Evolutionary conservation across 2,113 vertebrate genomes (phyloP).

Genomic region (Saimiri boliviensis): DNA sequence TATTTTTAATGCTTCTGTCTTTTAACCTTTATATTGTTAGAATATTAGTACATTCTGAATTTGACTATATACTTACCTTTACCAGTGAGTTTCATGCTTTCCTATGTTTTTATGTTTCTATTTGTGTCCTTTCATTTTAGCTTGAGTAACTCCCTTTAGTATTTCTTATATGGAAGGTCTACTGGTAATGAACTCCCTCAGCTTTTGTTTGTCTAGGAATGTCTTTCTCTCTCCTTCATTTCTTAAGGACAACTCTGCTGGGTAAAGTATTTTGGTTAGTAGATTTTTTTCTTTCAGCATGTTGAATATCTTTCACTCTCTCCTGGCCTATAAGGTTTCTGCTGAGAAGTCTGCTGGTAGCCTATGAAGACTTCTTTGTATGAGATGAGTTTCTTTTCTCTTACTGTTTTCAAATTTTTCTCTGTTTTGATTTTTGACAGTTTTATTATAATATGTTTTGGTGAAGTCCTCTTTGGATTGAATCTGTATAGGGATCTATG

Average conservation of each 20-base stretch:
- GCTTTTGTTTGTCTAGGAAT: neutral
- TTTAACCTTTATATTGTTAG: neutral
- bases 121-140: neutral
- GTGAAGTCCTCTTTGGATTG: no score
- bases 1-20: neutral
- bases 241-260: neutral
- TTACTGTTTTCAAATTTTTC: neutral
- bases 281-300: neutral
- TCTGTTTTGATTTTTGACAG: neutral
- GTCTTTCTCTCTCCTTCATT: neutral
- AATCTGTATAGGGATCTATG: neutral
- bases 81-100: neutral
- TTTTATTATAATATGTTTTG: neutral
- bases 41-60: neutral
- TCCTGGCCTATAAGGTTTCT: neutral
- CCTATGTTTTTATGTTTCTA: neutral
- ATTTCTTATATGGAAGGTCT: neutral
- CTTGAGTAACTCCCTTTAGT: neutral
- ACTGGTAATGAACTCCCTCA: neutral
- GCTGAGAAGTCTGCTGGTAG: neutral
- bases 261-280: neutral
- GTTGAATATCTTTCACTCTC: neutral
- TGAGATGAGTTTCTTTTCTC: neutral
- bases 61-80: neutral
- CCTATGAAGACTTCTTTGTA: neutral